Conservation (phyloP, 2,113 vertebrate genomes). For the Ovibos moschatus region DNA sequence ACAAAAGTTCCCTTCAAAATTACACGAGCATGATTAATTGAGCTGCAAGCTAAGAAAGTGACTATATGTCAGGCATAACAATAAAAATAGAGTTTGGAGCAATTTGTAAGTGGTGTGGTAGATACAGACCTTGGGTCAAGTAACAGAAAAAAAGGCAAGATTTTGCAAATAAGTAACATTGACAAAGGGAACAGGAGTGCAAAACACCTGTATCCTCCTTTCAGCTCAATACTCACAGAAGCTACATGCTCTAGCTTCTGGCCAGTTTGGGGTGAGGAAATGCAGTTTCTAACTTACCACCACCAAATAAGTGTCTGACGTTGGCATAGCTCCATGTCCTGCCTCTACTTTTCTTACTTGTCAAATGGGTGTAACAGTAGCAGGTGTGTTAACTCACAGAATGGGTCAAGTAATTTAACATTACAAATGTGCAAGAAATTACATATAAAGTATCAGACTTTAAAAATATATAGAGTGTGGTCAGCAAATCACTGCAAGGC, state of each 20-base stretch:
- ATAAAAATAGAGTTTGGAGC: not conserved
- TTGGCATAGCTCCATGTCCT: not conserved
- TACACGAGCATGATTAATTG: constrained; percentile 12
- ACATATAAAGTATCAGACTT: not conserved
- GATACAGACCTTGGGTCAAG: not conserved
- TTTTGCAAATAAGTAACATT: not conserved
- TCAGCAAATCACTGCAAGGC: not conserved
- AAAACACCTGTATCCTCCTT: not conserved
- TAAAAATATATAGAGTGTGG: not conserved
- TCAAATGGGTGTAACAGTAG: not conserved
- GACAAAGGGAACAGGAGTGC: not conserved
- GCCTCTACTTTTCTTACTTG: not conserved
- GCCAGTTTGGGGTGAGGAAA: not conserved
- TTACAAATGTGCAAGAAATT: not conserved
- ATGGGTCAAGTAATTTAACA: not conserved
- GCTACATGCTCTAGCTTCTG: not conserved
- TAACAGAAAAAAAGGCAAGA: not conserved
- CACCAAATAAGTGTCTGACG: not conserved
- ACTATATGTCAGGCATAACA: constrained; percentile 2
- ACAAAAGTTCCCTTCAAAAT: not conserved
- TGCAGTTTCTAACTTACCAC: not conserved
- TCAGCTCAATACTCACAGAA: not conserved
- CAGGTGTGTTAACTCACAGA: not conserved
- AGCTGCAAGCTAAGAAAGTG: not conserved
- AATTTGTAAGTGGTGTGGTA: not conserved